Evolutionary conservation across 2,888 invertebrate species (phyloP), one percentile per base, ranked within the genome.

Genomic region (Limulus polyphemus): DNA sequence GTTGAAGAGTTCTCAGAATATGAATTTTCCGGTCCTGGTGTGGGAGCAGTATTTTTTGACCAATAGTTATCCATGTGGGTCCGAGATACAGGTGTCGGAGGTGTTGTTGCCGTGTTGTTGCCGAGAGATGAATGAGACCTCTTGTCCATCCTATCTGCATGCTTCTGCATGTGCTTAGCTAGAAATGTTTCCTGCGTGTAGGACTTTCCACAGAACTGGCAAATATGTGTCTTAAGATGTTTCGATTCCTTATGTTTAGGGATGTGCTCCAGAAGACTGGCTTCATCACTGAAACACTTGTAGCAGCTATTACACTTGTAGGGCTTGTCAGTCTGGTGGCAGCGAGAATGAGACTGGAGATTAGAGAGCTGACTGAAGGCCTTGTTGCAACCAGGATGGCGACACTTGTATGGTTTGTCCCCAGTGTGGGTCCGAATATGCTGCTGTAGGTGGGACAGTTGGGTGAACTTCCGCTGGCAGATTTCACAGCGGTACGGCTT

Each of bases 221-320:
- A 99, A 78, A 99, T 97, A 82, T 99, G 98, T 67, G 97, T 98
- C 81, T 99, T 98, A 68, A 99, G 82, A 78, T 99, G 98, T 80
- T 99, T 99, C 68, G 95, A 95, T 79, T 95, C 95, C 81, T 94
- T 94, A 82, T 99, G 99, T 80, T 98, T 99, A 67, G 99, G 98
- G 81, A 99, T 99, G 83, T 99, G 99, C 79, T 98, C 98, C 72
- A 98, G 83, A 69, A 99, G 83, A 69, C 92, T 88, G 67, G 91
- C 90, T 79, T 99, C 99, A 78, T 98, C 97, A 69, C 90, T 85
- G 81, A 98, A 99, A 80, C 98, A 99, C 81, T 99, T 99, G 83
- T 99, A 99, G 81, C 99, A 99, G 70, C 94, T 95, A 83, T 99
- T 99, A 82, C 99, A 99, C 80, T 99, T 97, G 84, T 92, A 99